Percentiles rank a stretch among this genome's conserved stretches.
Evolutionary conservation across 2,797 vertebrate species (phyloP).

Genomic region (Chromis chromis): DNA sequence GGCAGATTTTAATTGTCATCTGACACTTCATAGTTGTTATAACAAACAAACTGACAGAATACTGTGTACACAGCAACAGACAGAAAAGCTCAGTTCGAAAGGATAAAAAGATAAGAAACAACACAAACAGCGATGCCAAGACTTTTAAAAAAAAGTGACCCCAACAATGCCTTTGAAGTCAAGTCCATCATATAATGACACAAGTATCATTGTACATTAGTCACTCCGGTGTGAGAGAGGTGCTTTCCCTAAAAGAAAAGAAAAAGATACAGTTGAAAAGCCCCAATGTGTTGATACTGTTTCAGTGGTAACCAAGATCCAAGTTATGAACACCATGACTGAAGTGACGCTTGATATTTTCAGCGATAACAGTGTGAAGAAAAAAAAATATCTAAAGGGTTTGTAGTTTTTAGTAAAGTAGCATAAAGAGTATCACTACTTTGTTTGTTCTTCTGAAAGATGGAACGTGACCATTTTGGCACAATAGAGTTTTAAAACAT

Average conservation of each 20-base stretch:
- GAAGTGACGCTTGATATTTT: constrained; percentile 34
- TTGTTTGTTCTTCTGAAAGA: constrained; percentile 28
- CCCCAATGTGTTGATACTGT: constrained; percentile 34
- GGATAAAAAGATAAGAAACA: constrained; percentile 71
- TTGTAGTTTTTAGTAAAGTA: constrained; percentile 43
- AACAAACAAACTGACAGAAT: constrained; percentile 88
- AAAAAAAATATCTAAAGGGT: constrained; percentile 60
- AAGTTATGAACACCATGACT: constrained; percentile 25
- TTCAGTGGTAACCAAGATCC: constrained; percentile 36
- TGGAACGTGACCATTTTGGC: constrained; percentile 27
- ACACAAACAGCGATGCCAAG: constrained; percentile 72
- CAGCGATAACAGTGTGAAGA: constrained; percentile 35
- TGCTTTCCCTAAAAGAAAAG: constrained; percentile 24
- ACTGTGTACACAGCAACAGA: constrained; percentile 87
- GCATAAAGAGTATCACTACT: constrained; percentile 47
- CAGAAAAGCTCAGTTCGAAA: constrained; percentile 71
- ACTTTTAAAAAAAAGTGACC: constrained; percentile 64
- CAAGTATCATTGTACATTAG: constrained; percentile 7
- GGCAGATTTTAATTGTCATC: constrained; percentile 80
- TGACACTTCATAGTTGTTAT: constrained; percentile 84
- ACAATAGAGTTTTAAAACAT: constrained; percentile 49
- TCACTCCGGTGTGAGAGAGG: constrained; percentile 39
- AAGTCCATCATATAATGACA: constrained; percentile 43
- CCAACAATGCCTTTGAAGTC: constrained; percentile 39
- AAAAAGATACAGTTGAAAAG: constrained; percentile 31